These are phyloP conservation scores for Anastatus disparis DNA, from an alignment of 1,140 invertebrate species.

Conservation along the genomic window DNA sequence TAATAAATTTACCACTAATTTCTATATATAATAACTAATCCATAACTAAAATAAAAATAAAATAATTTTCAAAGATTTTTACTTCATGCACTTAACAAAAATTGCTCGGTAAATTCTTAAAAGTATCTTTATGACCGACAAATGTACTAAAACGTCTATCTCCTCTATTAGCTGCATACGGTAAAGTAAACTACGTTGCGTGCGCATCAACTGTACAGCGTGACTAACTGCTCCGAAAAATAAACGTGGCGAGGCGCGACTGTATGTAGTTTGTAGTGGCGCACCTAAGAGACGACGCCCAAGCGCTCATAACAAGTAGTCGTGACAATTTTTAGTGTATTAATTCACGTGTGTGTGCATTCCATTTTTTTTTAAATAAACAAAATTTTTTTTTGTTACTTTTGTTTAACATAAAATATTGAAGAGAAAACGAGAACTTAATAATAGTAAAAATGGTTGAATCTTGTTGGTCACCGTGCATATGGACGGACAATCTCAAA, in stretches of 20 bases:
- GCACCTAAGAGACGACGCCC: conserved; percentile 46
- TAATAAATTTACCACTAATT: no score
- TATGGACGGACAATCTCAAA: conserved; percentile 83
- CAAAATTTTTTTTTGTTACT: not conserved
- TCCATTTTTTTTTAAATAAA: not conserved
- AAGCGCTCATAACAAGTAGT: conserved; percentile 33
- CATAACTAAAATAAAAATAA: no score
- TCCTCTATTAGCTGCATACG: no score
- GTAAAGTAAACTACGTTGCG: no score
- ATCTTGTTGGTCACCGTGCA: conserved; percentile 87
- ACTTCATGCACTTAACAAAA: no score
- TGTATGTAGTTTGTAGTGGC: no score
- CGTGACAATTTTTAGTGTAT: no score
- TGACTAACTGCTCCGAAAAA: not conserved
- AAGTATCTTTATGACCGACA: no score
- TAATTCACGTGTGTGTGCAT: not conserved
- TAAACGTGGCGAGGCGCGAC: conserved; percentile 5
- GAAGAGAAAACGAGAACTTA: not conserved
- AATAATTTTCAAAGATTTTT: no score
- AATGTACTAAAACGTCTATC: no score
- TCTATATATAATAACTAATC: no score
- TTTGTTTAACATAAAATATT: not conserved
- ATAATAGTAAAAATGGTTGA: conserved; percentile 76
- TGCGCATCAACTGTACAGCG: not conserved
- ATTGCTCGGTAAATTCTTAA: no score